Evolutionary conservation across 2,797 vertebrate genomes (phyloP).

Genomic region (Lagocephalus sceleratus): DNA sequence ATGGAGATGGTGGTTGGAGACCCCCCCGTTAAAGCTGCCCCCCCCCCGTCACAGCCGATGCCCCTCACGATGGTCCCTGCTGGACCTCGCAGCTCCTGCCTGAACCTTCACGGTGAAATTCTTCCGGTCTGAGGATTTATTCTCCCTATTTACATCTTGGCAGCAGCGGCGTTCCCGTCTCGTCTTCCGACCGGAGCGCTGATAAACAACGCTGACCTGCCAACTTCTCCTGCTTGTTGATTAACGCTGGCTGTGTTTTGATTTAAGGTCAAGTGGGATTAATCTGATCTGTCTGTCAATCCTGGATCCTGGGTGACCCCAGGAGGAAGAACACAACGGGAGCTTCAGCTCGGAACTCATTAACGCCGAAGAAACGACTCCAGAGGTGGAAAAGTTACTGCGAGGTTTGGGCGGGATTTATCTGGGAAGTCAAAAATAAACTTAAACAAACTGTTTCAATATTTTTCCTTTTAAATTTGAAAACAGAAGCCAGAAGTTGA

Average conservation of each 20-base stretch:
- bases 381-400: no score
- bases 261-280: conserved; percentile 59
- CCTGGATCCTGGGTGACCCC: conserved; percentile 35
- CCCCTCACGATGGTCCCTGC: no score
- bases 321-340: conserved; percentile 9
- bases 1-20: no score
- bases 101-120: background rate
- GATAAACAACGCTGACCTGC: conserved; percentile 66
- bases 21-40: no score
- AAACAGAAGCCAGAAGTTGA: no score
- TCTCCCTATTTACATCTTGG: conserved; percentile 68
- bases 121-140: conserved; percentile 45
- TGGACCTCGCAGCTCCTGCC: no score
- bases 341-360: background rate
- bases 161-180: conserved; percentile 41
- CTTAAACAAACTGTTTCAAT: no score
- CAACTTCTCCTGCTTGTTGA: conserved; percentile 62
- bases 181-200: conserved; percentile 49
- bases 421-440: no score
- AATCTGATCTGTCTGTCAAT: conserved; percentile 60
- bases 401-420: no score
- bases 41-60: no score
- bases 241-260: conserved; percentile 57
- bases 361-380: no score
- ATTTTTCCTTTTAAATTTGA: no score